phyloP scores from a whole-genome alignment of 1,140 invertebrate genomes.

The Andricus grossulariae region DNA sequence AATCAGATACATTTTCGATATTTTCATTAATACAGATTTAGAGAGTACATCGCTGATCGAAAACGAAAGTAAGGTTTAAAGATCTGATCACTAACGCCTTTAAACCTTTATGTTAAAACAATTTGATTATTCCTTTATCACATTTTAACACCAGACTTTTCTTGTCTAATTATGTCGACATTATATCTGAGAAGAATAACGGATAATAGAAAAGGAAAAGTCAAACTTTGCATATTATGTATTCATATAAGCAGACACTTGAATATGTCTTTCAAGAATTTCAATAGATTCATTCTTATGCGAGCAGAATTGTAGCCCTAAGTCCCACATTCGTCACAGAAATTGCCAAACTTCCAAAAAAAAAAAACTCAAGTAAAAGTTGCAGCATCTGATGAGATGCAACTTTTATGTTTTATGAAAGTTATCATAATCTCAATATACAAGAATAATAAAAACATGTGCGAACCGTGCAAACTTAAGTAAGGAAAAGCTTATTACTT shows the following conservation, averaged over 20 bases:
- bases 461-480: not conserved
- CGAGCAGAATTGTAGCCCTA: conserved; percentile 8
- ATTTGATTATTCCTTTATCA: too few relatives aligned
- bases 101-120: too few relatives aligned
- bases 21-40: too few relatives aligned
- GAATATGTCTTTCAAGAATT: conserved; percentile 6
- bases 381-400: not conserved
- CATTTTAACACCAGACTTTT: too few relatives aligned
- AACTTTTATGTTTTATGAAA: conserved; percentile 8
- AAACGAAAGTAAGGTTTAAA: too few relatives aligned
- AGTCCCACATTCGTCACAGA: conserved; percentile 20
- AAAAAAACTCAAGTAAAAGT: conserved; percentile 13
- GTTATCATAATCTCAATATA: conserved; percentile 23
- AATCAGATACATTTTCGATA: too few relatives aligned
- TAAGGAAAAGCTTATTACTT: too few relatives aligned
- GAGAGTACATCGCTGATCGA: too few relatives aligned
- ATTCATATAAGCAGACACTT: conserved; percentile 14
- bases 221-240: conserved; percentile 11
- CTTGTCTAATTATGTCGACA: not conserved
- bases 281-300: conserved; percentile 15
- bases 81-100: too few relatives aligned
- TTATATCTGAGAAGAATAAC: not conserved
- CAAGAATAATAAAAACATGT: not conserved
- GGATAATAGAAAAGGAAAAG: conserved; percentile 9
- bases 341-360: conserved; percentile 23